These are phyloP conservation scores for Drosophila suzukii DNA, from an alignment of 1,140 invertebrate genomes.

Conservation along the genomic window DNA sequence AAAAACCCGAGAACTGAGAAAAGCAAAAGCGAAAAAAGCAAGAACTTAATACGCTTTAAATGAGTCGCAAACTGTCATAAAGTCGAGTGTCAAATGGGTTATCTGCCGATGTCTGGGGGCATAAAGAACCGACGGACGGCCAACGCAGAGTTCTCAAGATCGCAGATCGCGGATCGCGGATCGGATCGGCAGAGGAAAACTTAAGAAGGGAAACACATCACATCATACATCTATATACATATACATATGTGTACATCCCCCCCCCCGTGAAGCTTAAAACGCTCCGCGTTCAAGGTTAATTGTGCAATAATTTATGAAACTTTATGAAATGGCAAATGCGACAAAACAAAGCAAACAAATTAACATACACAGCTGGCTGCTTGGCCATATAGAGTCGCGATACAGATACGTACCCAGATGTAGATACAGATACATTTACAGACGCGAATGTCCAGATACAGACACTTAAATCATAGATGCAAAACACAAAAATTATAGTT, in stretches of 20 bases:
- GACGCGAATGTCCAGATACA: background rate
- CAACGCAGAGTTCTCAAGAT: slow-evolving; percentile 52
- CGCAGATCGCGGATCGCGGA: slow-evolving; percentile 18
- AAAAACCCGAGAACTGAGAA: slow-evolving; percentile 9
- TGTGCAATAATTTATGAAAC: slow-evolving; percentile 77
- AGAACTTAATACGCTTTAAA: slow-evolving; percentile 55
- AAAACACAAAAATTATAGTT: slow-evolving; percentile 9
- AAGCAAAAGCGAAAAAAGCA: slow-evolving; percentile 32
- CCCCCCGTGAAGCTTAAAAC: slow-evolving; percentile 13
- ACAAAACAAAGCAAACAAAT: slow-evolving; percentile 58
- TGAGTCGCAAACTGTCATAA: slow-evolving; percentile 50
- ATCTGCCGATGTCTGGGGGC: slow-evolving; percentile 40
- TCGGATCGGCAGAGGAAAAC: slow-evolving; percentile 19
- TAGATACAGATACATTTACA: background rate
- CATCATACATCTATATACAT: background rate
- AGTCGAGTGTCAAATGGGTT: slow-evolving; percentile 52
- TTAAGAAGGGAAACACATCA: slow-evolving; percentile 34
- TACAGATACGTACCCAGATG: background rate
- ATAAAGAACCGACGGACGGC: slow-evolving; percentile 20
- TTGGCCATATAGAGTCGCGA: slow-evolving; percentile 22
- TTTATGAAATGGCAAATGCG: slow-evolving; percentile 67
- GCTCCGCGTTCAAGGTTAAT: slow-evolving; percentile 65
- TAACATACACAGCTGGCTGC: slow-evolving; percentile 43
- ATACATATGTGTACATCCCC: background rate
- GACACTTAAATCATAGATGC: slow-evolving; percentile 14